Percentiles rank a stretch among this genome's conserved stretches.
Conservation (phyloP, 1,140 invertebrate genomes). For the Bombyx mandarina region DNA sequence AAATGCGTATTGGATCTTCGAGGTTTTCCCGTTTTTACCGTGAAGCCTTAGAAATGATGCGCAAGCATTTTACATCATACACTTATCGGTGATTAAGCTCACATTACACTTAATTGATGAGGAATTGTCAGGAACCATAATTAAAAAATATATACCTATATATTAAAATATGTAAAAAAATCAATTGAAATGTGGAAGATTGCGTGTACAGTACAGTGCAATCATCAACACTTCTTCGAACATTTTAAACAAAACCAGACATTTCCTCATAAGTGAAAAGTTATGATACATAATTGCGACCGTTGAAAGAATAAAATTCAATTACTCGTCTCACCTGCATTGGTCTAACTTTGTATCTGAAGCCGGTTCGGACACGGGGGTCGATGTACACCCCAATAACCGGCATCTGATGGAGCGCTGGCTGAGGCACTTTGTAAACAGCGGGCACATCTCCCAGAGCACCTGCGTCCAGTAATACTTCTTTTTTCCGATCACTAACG, state of each 20-base stretch:
- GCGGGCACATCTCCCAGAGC: conserved; percentile 75
- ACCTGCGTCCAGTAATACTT: conserved; percentile 71
- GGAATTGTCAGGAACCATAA: conserved; percentile 28
- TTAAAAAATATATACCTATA: neutral
- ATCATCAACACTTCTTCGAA: conserved; percentile 55
- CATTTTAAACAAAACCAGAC: conserved; percentile 9
- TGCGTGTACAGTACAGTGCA: conserved; percentile 36
- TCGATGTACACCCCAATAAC: conserved; percentile 83
- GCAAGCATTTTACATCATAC: conserved; percentile 24
- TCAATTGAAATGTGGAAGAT: conserved; percentile 50
- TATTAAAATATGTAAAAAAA: too few species aligned
- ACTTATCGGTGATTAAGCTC: conserved; percentile 37
- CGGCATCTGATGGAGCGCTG: conserved; percentile 77
- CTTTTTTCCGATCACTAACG: conserved; percentile 34
- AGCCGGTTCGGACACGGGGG: conserved; percentile 78
- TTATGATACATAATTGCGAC: conserved; percentile 21
- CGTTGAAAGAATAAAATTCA: conserved; percentile 21
- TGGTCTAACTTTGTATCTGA: conserved; percentile 81
- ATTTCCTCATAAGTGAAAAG: conserved; percentile 18
- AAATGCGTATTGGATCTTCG: conserved; percentile 51
- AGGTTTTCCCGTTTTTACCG: conserved; percentile 49
- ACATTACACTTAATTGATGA: conserved; percentile 39
- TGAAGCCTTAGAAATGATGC: conserved; percentile 37
- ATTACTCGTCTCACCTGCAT: conserved; percentile 70
- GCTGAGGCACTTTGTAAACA: conserved; percentile 73